Evolutionary conservation across 2,888 invertebrate genomes (phyloP), one percentile per base, ranked within the genome.

Genomic region (Nymphalis polychloros): DNA sequence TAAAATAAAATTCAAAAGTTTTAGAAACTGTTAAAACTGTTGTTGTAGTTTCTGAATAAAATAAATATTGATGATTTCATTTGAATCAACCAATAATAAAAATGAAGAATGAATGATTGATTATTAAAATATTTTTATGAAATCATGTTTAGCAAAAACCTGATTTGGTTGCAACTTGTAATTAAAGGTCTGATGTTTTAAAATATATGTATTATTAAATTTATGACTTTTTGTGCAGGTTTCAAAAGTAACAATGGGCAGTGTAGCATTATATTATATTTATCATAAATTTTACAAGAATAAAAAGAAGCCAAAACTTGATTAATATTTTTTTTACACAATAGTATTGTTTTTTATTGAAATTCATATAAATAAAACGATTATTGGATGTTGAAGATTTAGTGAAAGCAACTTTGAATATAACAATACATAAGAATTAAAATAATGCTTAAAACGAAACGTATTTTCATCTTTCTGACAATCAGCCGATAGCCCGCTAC

Each of bases 241-340:
- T 52, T 79, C 93, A 16, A 92, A 93, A 79, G 87, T 82, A 19
- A 93, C 93, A 19, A 75, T 89, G 75, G 83, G 76, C 64, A 72
- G 83, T 67, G n/a, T 81, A 52, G 86, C 86, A n/a, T 20, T 80
- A 23, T 83, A 82, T 73, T 84, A 88, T 68, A 57, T 93, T 17
- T 93, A 92, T 74, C 72, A 79, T 68, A 90, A 86, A 76, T 72
- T 85, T 62, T 84, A 84, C 75, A 88, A 83, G 76, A 75, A 74
- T 72, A 78, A 81, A 73, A 79, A 81, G 79, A 80, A 76, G 62
- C 13, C 41, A 4, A 41, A 41, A 41, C 41, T 41, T 13, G 41
- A 41, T 4, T 41, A 41, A 13, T 41, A 3, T 31, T 4, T 41
- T 13, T 41, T 41, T 41, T 10, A 4, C 13, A 41, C 0, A 2